Evolutionary conservation across 2,888 invertebrate species (phyloP).

Genomic region (Scelioninae gen. 1): DNA sequence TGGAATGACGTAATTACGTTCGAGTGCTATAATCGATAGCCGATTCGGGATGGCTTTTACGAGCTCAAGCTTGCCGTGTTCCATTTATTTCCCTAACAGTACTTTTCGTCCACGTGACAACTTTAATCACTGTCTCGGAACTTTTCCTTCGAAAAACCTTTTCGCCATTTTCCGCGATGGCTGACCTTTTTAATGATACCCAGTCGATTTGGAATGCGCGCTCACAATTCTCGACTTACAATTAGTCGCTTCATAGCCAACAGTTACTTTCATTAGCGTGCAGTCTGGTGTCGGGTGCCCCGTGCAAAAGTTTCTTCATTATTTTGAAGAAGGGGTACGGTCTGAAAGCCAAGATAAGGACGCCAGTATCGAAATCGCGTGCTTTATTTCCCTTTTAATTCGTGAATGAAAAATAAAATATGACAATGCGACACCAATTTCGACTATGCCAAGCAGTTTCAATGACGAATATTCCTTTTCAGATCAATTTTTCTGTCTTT

Average conservation of each 20-base stretch:
- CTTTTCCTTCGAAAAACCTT: constrained; percentile 66
- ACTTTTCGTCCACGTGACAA: constrained; percentile 69
- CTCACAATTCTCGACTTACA: constrained; percentile 67
- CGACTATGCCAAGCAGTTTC: constrained; percentile 25
- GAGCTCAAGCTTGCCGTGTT: constrained; percentile 63
- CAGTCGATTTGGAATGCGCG: constrained; percentile 67
- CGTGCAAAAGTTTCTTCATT: constrained; percentile 68
- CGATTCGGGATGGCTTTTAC: constrained; percentile 69
- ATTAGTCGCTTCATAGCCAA: constrained; percentile 70
- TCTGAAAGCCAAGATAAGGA: constrained; percentile 57
- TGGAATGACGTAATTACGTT: constrained; percentile 68
- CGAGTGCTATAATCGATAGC: constrained; percentile 69
- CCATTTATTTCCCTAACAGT: constrained; percentile 70
- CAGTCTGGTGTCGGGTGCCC: constrained; percentile 60
- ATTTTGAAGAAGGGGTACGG: constrained; percentile 59
- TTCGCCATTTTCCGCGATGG: constrained; percentile 61
- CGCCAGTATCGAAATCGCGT: constrained; percentile 48
- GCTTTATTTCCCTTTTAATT: constrained; percentile 53
- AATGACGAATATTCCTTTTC: constrained; percentile 39
- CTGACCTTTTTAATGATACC: constrained; percentile 70
- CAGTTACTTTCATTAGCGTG: constrained; percentile 70
- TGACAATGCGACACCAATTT: constrained; percentile 57
- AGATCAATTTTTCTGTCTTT: neutral
- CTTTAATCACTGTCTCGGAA: constrained; percentile 70
- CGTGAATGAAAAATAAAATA: constrained; percentile 51